Conservation (phyloP, 2,797 vertebrate species). For the Neosalanx taihuensis region DNA sequence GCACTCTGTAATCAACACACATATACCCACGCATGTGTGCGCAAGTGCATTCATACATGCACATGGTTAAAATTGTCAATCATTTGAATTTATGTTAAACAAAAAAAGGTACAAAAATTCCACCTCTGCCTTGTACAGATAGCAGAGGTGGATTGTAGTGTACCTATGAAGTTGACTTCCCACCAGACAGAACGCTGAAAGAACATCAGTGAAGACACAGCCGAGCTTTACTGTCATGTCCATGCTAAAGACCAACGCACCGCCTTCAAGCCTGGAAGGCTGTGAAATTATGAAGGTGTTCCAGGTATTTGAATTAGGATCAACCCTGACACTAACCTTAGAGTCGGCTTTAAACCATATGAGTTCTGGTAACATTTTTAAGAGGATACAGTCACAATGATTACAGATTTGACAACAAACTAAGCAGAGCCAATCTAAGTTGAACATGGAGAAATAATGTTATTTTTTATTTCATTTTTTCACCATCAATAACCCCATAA, state of each 20-base stretch:
- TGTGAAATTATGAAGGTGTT: neutral
- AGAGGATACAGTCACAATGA: constrained; percentile 21
- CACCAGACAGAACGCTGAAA: too few relatives aligned
- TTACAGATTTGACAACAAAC: constrained; percentile 14
- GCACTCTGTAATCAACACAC: constrained; percentile 8
- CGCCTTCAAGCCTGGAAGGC: neutral
- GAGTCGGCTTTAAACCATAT: constrained; percentile 2
- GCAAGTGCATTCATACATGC: neutral
- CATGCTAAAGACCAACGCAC: neutral
- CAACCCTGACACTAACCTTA: constrained; percentile 25
- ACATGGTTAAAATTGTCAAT: too few relatives aligned
- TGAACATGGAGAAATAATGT: constrained; percentile 10
- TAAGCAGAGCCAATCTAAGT: constrained; percentile 14
- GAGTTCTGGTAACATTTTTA: constrained; percentile 18
- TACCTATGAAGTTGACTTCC: too few relatives aligned
- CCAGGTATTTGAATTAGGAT: constrained; percentile 9
- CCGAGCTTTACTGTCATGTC: neutral
- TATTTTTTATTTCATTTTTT: too few relatives aligned
- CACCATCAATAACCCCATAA: neutral
- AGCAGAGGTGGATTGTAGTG: too few relatives aligned
- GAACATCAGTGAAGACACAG: too few relatives aligned
- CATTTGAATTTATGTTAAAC: neutral
- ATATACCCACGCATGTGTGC: neutral
- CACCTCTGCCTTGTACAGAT: too few relatives aligned
- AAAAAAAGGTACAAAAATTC: too few relatives aligned